phyloP scores from a whole-genome alignment of 2,888 invertebrate genomes.

The Deilephila porcellus region DNA sequence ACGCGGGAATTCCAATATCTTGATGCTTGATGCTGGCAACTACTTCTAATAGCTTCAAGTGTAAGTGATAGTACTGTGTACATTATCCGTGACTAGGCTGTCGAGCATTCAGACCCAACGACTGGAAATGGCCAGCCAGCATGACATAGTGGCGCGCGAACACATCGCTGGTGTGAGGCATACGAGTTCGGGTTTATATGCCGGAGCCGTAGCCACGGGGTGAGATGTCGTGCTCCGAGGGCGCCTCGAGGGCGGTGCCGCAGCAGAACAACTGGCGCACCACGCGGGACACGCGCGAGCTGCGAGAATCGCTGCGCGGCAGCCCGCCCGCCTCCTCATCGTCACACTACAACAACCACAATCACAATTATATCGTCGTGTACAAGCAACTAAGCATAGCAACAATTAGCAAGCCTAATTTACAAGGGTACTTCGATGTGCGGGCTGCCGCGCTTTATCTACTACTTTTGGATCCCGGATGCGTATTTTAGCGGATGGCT shows the following conservation, averaged over 20 bases:
- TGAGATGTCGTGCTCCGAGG: conserved; percentile 70
- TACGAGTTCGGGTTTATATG: conserved; percentile 52
- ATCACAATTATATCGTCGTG: background rate
- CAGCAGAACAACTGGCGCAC: conserved; percentile 76
- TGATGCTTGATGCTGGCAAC: background rate
- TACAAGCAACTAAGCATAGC: background rate
- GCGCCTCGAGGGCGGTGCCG: conserved; percentile 64
- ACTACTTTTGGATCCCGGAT: too few species aligned
- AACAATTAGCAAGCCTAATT: background rate
- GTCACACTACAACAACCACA: conserved; percentile 69
- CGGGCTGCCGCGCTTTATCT: conserved; percentile 61
- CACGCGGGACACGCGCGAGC: conserved; percentile 68
- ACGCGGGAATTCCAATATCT: background rate
- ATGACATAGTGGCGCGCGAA: conserved; percentile 45
- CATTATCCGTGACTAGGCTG: background rate
- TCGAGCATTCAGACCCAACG: conserved; percentile 31
- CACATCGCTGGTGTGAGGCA: conserved; percentile 38
- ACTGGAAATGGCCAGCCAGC: conserved; percentile 62
- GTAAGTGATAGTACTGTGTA: background rate
- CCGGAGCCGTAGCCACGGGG: conserved; percentile 48
- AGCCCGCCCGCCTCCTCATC: conserved; percentile 78
- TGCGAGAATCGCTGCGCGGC: conserved; percentile 73
- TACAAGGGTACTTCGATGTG: conserved; percentile 38
- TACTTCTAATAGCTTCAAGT: too few species aligned
- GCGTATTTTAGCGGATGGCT: too few species aligned